phyloP scores from a whole-genome alignment of 2,113 vertebrate species.

The Serilophus lunatus region DNA sequence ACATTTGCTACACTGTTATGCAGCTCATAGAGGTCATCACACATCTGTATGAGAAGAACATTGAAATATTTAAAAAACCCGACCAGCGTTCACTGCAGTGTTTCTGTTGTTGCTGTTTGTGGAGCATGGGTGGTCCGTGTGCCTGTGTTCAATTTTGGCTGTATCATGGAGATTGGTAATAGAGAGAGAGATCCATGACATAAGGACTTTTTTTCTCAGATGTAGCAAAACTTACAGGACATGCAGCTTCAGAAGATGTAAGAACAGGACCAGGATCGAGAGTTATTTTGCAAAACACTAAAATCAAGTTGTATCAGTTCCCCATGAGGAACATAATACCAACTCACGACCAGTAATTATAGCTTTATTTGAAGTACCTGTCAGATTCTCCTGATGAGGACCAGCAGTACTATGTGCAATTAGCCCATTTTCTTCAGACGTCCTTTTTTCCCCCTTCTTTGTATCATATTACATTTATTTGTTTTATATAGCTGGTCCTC shows the following conservation, averaged over 20 bases:
- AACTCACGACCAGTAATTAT: not conserved
- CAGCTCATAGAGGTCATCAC: not conserved
- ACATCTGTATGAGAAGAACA: not conserved
- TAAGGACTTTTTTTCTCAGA: not conserved
- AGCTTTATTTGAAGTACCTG: not conserved
- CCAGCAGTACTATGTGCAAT: not conserved
- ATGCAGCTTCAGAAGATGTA: not conserved
- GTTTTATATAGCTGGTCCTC: not conserved
- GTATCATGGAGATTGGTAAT: not conserved
- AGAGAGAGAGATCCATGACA: not conserved
- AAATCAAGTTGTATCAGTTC: not conserved
- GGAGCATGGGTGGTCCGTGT: accelerated
- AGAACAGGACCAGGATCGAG: not conserved
- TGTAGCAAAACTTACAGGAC: not conserved
- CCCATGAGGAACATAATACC: not conserved
- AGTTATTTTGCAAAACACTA: not conserved
- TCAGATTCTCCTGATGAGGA: not conserved
- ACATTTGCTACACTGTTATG: not conserved
- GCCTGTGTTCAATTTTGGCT: not conserved
- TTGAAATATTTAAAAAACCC: not conserved
- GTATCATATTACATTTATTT: not conserved
- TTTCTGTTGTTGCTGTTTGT: not conserved
- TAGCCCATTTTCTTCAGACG: not conserved
- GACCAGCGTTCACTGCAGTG: not conserved
- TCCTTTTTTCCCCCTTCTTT: not conserved